Evolutionary conservation across 2,888 invertebrate species (phyloP), one percentile per base, ranked within the genome.

Genomic region (Nomada fucata): DNA sequence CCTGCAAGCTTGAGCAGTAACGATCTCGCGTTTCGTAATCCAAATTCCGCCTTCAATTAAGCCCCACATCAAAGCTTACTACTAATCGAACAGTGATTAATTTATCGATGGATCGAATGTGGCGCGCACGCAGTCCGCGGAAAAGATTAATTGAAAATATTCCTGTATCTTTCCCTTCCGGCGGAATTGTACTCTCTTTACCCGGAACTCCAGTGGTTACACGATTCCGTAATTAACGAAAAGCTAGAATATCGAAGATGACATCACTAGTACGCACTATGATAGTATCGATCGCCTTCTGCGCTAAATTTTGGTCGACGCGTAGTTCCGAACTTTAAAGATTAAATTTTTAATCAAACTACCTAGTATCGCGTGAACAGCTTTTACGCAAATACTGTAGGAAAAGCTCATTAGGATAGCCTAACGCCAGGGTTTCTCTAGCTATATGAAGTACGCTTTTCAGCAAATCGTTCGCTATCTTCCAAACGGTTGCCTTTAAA

Each of bases 211-310:
- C 36, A 7, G 36, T 36, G 36, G 36, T 36, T 36, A 36, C 7
- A 36, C 36, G 29, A 26, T 18, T 18, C 2, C n/a, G 20, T 67
- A 55, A 79, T 78, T 55, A 61, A 78, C 60, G 57, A 78, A 67
- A 55, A 13, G 15, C 15, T n/a, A 26, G 47, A 44, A 79, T 67
- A 67, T 78, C 79, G 50, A 79, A 52, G 29, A 26, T 7, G 61
- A 61, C 60, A 29, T 52, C 71, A 68, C 52, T 68, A 68, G 55
- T 26, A 72, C 63, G 57, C n/a, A 42, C 67, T 26, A 13, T 13
- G 80, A 36, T 7, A 63, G 59, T 79, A 80, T 80, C 79, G 79
- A 79, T 69, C 80, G 52, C 15, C 5, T 36, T 36, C 36, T 36
- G 55, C 42, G 29, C 76, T 61, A 64, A 10, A 36, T 57, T 79